Conservation (phyloP, 2,888 invertebrate genomes). For the Euplagia quadripunctaria region DNA sequence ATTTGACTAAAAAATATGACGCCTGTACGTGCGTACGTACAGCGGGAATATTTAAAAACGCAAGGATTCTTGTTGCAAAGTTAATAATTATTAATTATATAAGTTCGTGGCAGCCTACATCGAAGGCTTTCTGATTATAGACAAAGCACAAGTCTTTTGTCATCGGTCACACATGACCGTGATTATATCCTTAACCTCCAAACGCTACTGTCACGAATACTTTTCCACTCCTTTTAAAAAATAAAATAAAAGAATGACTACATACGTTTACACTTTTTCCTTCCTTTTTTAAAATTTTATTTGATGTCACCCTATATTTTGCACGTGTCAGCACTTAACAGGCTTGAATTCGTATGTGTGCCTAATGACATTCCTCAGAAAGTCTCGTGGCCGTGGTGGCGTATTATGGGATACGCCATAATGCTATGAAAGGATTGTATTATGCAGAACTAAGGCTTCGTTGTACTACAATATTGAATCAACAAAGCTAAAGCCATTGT, state of each 20-base stretch:
- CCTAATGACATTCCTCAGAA: slow-evolving; percentile 56
- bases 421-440: slow-evolving; percentile 77
- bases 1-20: too few species aligned
- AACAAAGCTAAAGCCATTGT: slow-evolving; percentile 60
- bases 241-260: neutral
- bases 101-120: neutral
- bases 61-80: neutral
- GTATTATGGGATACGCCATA: slow-evolving; percentile 66
- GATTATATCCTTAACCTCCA: too few species aligned
- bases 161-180: too few species aligned
- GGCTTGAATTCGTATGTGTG: slow-evolving; percentile 63
- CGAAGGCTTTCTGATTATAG: neutral
- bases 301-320: slow-evolving; percentile 29
- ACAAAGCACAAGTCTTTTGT: neutral
- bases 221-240: neutral
- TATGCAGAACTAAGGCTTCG: slow-evolving; percentile 69
- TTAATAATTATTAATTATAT: neutral
- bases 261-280: neutral
- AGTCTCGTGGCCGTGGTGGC: slow-evolving; percentile 64
- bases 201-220: neutral
- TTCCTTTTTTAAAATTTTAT: neutral
- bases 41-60: neutral
- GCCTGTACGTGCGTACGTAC: too few species aligned
- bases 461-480: slow-evolving; percentile 68
- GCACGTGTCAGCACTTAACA: slow-evolving; percentile 65